These are phyloP conservation scores for Ptycholaimellus sp. DNA, from an alignment of 2,888 invertebrate species.

Conservation along the genomic window DNA sequence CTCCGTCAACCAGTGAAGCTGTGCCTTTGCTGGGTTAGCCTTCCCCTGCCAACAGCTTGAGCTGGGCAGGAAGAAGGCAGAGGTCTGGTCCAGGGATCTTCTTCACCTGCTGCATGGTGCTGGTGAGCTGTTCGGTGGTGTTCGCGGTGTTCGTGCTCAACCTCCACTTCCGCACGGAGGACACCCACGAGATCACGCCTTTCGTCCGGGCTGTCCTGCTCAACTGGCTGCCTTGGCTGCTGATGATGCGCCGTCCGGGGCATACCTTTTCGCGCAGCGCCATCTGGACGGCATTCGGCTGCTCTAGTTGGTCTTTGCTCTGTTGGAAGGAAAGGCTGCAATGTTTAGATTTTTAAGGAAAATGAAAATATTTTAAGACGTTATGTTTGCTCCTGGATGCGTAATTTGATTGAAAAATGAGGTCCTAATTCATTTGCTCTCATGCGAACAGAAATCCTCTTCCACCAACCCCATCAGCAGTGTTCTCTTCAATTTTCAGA, in stretches of 20 bases:
- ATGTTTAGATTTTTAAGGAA: too few relatives aligned
- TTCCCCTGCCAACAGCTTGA: background rate
- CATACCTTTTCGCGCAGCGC: constrained; percentile 13
- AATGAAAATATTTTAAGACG: too few relatives aligned
- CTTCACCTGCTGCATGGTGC: constrained; percentile 20
- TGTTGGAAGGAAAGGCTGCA: too few relatives aligned
- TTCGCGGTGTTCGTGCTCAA: constrained; percentile 21
- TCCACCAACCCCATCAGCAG: too few relatives aligned
- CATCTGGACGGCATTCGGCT: too few relatives aligned
- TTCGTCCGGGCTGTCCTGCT: constrained; percentile 13
- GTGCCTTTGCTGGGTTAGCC: constrained; percentile 74
- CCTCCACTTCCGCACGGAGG: constrained; percentile 16
- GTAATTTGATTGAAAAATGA: too few relatives aligned
- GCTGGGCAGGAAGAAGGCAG: background rate
- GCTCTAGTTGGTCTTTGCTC: too few relatives aligned
- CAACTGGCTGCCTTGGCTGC: constrained; percentile 19
- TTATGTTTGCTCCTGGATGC: too few relatives aligned
- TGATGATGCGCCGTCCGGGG: constrained; percentile 18
- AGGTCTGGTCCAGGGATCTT: constrained; percentile 12
- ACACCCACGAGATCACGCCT: constrained; percentile 17
- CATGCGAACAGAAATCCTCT: too few relatives aligned
- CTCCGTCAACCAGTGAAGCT: constrained; percentile 92
- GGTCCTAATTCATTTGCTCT: too few relatives aligned
- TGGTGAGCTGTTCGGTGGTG: constrained; percentile 19
- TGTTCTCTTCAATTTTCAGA: too few relatives aligned